phyloP scores from a whole-genome alignment of 2,888 invertebrate genomes.

The Tetranychus truncatus region DNA sequence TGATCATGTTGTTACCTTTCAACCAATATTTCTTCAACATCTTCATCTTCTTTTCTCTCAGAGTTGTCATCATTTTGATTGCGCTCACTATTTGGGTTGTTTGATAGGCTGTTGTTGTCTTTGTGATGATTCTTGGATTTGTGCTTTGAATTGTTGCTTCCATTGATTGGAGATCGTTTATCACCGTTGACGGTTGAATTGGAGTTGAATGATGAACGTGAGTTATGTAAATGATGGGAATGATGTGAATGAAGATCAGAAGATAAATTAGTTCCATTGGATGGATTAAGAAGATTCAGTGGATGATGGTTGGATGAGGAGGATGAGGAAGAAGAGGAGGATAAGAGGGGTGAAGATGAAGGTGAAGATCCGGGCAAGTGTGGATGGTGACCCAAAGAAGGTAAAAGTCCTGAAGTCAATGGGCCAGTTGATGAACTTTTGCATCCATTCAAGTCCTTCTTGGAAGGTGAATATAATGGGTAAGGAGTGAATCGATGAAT shows the following conservation, averaged over 20 bases:
- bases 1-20: too few species aligned
- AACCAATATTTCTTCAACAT: too few species aligned
- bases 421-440: background rate
- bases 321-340: background rate
- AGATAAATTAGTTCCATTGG: background rate
- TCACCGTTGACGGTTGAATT: too few species aligned
- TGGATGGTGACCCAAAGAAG: background rate
- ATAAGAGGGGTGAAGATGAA: background rate
- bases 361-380: background rate
- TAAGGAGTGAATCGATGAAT: background rate
- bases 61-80: too few species aligned
- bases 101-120: too few species aligned
- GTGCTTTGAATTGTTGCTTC: background rate
- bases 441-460: background rate
- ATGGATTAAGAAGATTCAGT: background rate
- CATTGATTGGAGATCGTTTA: too few species aligned
- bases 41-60: too few species aligned
- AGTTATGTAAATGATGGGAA: background rate
- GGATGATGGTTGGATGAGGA: background rate
- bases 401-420: background rate
- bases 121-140: background rate
- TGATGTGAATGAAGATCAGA: background rate
- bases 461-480: conserved; percentile 1
- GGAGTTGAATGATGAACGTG: background rate
- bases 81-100: too few species aligned